Evolutionary conservation across 2,113 vertebrate species (phyloP).

Genomic region (Tauraco erythrolophus): DNA sequence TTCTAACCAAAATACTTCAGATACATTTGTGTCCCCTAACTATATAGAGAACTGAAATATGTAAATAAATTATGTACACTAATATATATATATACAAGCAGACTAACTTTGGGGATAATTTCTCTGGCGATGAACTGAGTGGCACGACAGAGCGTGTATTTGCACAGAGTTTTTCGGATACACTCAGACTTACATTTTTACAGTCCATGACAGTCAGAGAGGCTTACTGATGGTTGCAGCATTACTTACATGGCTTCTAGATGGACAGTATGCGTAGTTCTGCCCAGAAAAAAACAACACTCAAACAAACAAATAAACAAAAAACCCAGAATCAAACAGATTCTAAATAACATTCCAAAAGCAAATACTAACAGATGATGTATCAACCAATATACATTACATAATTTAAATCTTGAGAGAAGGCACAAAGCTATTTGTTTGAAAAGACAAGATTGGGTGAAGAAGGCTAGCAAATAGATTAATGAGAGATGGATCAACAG

Average conservation of each 20-base stretch:
- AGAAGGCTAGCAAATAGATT: not conserved
- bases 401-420: not conserved
- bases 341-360: not conserved
- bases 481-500: not conserved
- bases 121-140: not conserved
- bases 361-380: not conserved
- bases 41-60: not conserved
- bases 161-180: not conserved
- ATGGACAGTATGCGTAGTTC: not conserved
- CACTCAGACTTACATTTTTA: not conserved
- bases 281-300: not conserved
- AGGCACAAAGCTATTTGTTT: not conserved
- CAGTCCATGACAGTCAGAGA: not conserved
- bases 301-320: not conserved
- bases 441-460: not conserved
- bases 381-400: not conserved
- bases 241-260: not conserved
- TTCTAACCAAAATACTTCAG: not conserved
- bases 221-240: not conserved
- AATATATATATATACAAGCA: not conserved
- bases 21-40: not conserved
- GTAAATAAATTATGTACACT: not conserved
- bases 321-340: not conserved
- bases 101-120: not conserved
- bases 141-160: not conserved